These are phyloP conservation scores for Psittacus erithacus DNA, from an alignment of 2,113 vertebrate genomes.

Conservation along the genomic window DNA sequence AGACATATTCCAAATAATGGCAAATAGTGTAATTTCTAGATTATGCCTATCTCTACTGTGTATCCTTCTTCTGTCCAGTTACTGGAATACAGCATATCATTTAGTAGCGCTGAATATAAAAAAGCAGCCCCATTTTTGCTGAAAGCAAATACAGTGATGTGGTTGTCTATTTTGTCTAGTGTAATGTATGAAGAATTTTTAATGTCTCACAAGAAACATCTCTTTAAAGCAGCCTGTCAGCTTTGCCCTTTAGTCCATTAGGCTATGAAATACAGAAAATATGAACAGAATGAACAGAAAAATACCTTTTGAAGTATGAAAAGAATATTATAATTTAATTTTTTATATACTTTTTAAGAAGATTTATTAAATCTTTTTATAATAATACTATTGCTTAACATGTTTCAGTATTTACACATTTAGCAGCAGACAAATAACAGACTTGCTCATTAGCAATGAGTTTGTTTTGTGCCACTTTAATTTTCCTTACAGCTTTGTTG, in stretches of 20 bases:
- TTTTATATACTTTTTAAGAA: not conserved
- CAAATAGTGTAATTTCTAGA: not conserved
- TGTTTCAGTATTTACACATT: conserved; percentile 28
- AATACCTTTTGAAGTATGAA: not conserved
- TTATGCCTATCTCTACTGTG: not conserved
- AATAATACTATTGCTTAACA: not conserved
- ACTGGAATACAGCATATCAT: not conserved
- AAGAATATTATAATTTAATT: not conserved
- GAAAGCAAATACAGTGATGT: not conserved
- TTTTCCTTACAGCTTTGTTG: conserved; percentile 20
- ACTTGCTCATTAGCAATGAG: not conserved
- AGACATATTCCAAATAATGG: not conserved
- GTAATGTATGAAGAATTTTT: not conserved
- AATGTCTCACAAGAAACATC: not conserved
- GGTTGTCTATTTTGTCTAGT: not conserved
- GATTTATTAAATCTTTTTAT: not conserved
- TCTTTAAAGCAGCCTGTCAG: conserved; percentile 1
- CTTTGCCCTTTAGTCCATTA: conserved; percentile 19
- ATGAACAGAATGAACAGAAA: not conserved
- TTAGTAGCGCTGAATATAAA: not conserved
- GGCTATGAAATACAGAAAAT: conserved; percentile 2
- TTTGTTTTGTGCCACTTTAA: conserved; percentile 29
- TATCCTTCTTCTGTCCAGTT: not conserved
- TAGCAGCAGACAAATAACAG: not conserved
- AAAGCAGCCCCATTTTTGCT: not conserved